Base-by-base conservation (phyloP, 2,888 invertebrate species). In the Acrocyrtus sp. region DNA sequence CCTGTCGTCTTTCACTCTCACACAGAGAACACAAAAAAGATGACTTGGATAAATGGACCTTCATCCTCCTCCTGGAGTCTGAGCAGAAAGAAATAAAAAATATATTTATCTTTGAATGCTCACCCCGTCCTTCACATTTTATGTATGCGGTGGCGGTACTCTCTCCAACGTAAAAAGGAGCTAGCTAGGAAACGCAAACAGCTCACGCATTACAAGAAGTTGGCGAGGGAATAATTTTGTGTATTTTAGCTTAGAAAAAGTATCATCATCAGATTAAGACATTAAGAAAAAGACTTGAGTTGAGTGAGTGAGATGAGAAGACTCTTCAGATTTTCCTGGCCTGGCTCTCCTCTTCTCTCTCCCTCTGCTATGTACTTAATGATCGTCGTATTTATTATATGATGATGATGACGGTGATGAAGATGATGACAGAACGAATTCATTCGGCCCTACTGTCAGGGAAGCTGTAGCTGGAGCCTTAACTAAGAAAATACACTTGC, bases 41-140 rank as follows among this genome's bases (percentile, higher is more conserved):
- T 70, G 70, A 70, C 70, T 70, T 63, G 70, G 70, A 70, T 70
- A 70, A 63, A 70, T 70, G 63, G 63, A 70, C 62, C 34, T 19
- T 70, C 70, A 47, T 69, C 56, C 22, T 56, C 48, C 34, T n/a
- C 45, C 17, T n/a, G 45, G 45, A 45, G 45, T 6, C 4, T 15
- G 5, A 48, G 48, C 22, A n/a, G 12, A 24, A 26, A n/a, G 15
- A 53, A 34, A 26, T 39, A 15, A 39, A 54, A 41, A 54, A 54
- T 29, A 54, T 15, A 21, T 17, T 17, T 10, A 12, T 27, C 27
- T 29, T 27, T 15, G 3, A n/a, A n/a, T n/a, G n/a, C n/a, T n/a
- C n/a, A n/a, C n/a, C n/a, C n/a, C n/a, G 43, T 15, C n/a, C n/a
- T 54, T 19, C 29, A n/a, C 22, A n/a, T 2, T 27, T 51, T 51